Percentiles rank a stretch among this genome's conserved stretches.
Evolutionary conservation across 2,797 vertebrate genomes (phyloP).

Genomic region (Girardinus metallicus): DNA sequence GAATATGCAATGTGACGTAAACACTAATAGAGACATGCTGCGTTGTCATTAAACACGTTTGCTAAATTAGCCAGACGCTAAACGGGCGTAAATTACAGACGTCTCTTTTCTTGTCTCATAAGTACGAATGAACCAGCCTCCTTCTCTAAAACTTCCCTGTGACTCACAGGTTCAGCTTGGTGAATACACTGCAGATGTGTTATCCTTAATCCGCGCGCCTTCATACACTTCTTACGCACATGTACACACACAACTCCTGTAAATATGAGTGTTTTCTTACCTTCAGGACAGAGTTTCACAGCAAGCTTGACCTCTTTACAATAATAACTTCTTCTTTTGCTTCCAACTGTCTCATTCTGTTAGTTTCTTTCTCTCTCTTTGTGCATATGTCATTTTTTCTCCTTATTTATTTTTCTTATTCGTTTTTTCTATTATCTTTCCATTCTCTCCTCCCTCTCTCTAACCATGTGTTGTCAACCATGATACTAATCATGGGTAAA

Average conservation of each 20-base stretch:
- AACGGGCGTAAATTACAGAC: background rate
- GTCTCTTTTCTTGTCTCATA: background rate
- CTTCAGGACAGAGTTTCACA: conserved; percentile 48
- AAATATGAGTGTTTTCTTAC: conserved; percentile 50
- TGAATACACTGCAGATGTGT: background rate
- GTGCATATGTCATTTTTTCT: background rate
- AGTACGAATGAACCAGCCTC: background rate
- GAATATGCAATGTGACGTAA: conserved; percentile 2
- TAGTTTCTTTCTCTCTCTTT: background rate
- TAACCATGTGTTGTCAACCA: conserved; percentile 28
- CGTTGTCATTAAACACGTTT: conserved; percentile 1
- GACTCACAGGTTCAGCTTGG: background rate
- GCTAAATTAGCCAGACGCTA: conserved; percentile 21
- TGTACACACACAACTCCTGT: conserved; percentile 22
- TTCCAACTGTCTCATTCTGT: conserved; percentile 29
- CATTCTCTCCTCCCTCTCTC: conserved; percentile 4
- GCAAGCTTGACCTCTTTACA: conserved; percentile 67
- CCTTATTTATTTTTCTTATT: background rate
- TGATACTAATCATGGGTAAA: conserved; percentile 31
- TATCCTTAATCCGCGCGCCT: background rate
- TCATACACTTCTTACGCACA: background rate
- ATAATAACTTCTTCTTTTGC: conserved; percentile 45
- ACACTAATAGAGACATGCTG: background rate
- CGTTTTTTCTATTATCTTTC: conserved; percentile 2
- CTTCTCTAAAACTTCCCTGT: background rate